Evolutionary conservation across 2,888 invertebrate species (phyloP).

Genomic region (Andrena flavipes): DNA sequence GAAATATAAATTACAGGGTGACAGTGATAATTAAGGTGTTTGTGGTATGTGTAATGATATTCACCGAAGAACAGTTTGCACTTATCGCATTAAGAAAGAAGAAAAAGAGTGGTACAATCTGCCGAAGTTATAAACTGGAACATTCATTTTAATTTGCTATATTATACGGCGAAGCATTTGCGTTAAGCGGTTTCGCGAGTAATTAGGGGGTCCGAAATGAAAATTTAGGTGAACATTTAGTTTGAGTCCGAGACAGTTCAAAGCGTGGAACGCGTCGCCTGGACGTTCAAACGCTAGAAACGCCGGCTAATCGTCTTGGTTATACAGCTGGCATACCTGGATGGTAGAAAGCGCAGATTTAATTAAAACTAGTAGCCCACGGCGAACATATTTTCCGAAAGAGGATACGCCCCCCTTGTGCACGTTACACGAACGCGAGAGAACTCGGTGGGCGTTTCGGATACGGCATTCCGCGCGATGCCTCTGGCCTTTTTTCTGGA

Average conservation of each 20-base stretch:
- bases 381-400: conserved; percentile 76
- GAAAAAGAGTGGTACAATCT: background rate
- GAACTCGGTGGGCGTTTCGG: conserved; percentile 74
- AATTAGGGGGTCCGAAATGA: conserved; percentile 46
- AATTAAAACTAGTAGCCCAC: conserved; percentile 80
- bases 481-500: conserved; percentile 71
- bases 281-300: conserved; percentile 60
- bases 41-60: too few relatives aligned
- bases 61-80: background rate
- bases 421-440: conserved; percentile 65
- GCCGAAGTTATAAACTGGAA: background rate
- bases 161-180: background rate
- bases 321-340: conserved; percentile 69
- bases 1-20: too few relatives aligned
- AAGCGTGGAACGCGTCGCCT: conserved; percentile 56
- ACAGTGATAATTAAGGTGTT: too few relatives aligned
- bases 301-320: conserved; percentile 74
- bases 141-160: background rate
- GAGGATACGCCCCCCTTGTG: conserved; percentile 73
- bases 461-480: conserved; percentile 71
- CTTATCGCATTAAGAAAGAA: background rate
- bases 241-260: conserved; percentile 46
- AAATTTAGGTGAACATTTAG: conserved; percentile 61
- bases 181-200: conserved; percentile 37
- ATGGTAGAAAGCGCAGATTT: conserved; percentile 76